Evolutionary conservation across 1,140 invertebrate genomes (phyloP), one percentile per base, ranked within the genome.

Genomic region (Coenobita brevimanus): DNA sequence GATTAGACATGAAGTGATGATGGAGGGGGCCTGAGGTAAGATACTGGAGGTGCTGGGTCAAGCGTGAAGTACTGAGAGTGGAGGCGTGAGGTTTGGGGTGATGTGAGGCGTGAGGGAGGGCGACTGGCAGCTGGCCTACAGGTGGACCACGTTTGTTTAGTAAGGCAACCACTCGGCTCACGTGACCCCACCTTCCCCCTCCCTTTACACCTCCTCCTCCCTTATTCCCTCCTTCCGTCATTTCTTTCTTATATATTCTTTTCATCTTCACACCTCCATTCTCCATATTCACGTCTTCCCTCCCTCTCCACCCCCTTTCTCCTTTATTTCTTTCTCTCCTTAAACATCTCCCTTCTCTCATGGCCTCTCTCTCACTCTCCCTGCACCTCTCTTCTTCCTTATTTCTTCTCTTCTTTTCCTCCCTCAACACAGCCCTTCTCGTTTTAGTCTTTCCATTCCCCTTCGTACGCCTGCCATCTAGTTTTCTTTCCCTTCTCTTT

Each of bases 111-210:
- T 3, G 60, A 62, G 60, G 60, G 60, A 3, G 21, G 21, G 60
- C 50, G 50, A 8, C 50, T 8, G 21, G 13, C 43, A 50, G 43
- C 43, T 50, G 75, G 43, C 3, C 43, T 21, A 50, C 75, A 78
- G 75, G 75, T 78, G 75, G 75, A 57, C 75, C 3, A 33, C 1
- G 75, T 78, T 54, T 78, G 36, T 78, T 50, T 21, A 78, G 75
- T 78, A 78, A 78, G 75, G 15, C 75, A 78, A 78, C 27, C 46
- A 30, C n/a, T 15, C 75, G 30, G 43, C 43, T 78, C 75, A 78
- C 24, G 75, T 78, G 75, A 30, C 75, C 46, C 43, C 15, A n/a
- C 41, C 24, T 1, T 50, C 75, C 73, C 73, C 27, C 41, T 43
- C 57, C 43, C 57, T n/a, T n/a, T n/a, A n/a, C n/a, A n/a, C n/a